Evolutionary conservation across 2,888 invertebrate species (phyloP).

Genomic region (Diploptera punctata): DNA sequence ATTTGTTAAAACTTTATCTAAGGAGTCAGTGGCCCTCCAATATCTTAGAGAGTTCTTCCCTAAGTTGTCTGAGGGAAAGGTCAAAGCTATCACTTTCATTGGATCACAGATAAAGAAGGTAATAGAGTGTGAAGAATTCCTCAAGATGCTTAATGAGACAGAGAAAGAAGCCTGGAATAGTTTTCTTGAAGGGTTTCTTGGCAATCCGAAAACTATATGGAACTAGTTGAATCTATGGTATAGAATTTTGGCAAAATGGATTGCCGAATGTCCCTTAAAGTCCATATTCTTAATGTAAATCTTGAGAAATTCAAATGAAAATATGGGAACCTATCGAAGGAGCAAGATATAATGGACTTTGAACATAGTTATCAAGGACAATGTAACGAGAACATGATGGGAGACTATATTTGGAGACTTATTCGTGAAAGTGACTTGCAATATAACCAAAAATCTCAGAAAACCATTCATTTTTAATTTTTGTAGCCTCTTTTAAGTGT

Average conservation of each 20-base stretch:
- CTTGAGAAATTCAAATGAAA: background rate
- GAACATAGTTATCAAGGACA: background rate
- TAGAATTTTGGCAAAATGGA: background rate
- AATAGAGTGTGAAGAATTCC: slow-evolving; percentile 42
- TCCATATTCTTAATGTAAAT: background rate
- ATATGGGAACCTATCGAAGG: slow-evolving; percentile 16
- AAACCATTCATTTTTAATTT: background rate
- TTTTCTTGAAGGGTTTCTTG: no score
- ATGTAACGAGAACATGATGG: background rate
- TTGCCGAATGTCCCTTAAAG: no score
- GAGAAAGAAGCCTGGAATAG: no score
- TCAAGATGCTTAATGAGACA: background rate
- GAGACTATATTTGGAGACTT: background rate
- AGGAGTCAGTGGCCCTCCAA: background rate
- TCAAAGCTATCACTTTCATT: slow-evolving; percentile 47
- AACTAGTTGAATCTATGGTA: background rate
- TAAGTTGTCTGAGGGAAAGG: slow-evolving; percentile 45
- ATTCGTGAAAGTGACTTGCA: background rate
- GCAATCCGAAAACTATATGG: background rate
- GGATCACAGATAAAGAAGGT: slow-evolving; percentile 47
- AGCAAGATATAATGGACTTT: slow-evolving; percentile 17
- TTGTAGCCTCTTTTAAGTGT: no score
- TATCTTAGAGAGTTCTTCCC: slow-evolving; percentile 24
- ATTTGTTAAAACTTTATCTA: background rate
- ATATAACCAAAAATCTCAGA: background rate